Evolutionary conservation across 2,888 invertebrate species (phyloP).

Genomic region (Pyrgus malvae): DNA sequence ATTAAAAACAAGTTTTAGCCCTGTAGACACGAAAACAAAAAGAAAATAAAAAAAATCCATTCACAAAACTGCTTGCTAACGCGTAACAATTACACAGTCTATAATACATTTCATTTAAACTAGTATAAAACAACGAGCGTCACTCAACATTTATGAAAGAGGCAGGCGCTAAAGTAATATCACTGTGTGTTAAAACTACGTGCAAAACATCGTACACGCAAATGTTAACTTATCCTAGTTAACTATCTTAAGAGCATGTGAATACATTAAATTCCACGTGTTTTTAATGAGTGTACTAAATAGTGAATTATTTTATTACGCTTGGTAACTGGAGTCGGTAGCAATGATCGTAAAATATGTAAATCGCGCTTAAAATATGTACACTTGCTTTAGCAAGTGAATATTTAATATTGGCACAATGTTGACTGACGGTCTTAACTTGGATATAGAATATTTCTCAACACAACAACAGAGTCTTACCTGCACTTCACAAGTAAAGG

Average conservation of each 20-base stretch:
- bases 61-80: constrained; percentile 26
- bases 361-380: neutral
- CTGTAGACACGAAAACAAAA: constrained; percentile 29
- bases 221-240: too few species aligned
- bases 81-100: constrained; percentile 24
- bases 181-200: constrained; percentile 60
- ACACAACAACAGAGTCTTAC: neutral
- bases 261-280: constrained; percentile 13
- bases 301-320: constrained; percentile 36
- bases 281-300: constrained; percentile 37
- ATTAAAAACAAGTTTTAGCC: constrained; percentile 33
- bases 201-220: constrained; percentile 38
- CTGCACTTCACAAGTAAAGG: neutral
- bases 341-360: constrained; percentile 44
- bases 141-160: constrained; percentile 22
- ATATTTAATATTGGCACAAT: constrained; percentile 11
- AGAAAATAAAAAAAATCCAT: constrained; percentile 13
- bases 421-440: too few species aligned
- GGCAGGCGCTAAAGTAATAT: constrained; percentile 60
- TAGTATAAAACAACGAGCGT: constrained; percentile 6
- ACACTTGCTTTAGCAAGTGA: neutral
- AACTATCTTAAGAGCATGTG: constrained; percentile 45
- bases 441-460: too few species aligned
- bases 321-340: constrained; percentile 64
- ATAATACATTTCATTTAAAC: constrained; percentile 12